A percentile compares a stretch with the other conserved stretches of the same genome.
These are phyloP conservation scores for Brachionus asplanchnoidis DNA, from an alignment of 1,140 invertebrate species.

Conservation along the genomic window DNA sequence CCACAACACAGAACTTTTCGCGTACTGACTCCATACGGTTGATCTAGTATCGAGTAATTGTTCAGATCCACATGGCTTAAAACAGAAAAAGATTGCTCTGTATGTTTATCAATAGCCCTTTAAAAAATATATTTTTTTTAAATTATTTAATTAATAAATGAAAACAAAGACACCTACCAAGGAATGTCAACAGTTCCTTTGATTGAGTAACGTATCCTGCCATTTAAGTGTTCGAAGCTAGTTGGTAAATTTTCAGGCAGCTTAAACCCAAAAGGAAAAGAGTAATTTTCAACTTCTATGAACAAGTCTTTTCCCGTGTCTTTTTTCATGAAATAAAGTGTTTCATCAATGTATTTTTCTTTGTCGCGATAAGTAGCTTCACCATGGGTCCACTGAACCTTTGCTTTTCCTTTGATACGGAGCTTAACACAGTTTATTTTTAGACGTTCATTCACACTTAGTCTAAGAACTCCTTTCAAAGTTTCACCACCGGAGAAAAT, in stretches of 20 bases:
- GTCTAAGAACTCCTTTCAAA: background rate
- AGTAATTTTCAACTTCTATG: constrained; percentile 49
- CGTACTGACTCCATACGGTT: background rate
- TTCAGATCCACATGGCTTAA: constrained; percentile 51
- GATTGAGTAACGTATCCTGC: constrained; percentile 57
- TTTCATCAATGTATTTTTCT: constrained; percentile 21
- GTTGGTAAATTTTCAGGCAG: constrained; percentile 58
- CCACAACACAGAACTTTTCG: constrained; percentile 7
- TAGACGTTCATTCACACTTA: background rate
- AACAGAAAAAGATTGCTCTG: constrained; percentile 50
- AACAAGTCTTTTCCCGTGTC: background rate
- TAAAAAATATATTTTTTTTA: background rate
- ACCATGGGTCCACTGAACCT: constrained; percentile 18
- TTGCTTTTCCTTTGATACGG: background rate
- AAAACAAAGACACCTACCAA: constrained; percentile 43
- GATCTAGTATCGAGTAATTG: constrained; percentile 39
- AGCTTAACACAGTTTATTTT: constrained; percentile 13
- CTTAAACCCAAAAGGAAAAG: constrained; percentile 58
- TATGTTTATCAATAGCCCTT: constrained; percentile 46
- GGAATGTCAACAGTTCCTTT: constrained; percentile 56
- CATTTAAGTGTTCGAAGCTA: constrained; percentile 58
- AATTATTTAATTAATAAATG: background rate
- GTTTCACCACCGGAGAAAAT: background rate
- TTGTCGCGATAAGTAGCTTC: background rate
- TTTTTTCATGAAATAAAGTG: constrained; percentile 6